Base-by-base conservation (phyloP, 2,797 vertebrate species). In the Sparidentex hasta region DNA sequence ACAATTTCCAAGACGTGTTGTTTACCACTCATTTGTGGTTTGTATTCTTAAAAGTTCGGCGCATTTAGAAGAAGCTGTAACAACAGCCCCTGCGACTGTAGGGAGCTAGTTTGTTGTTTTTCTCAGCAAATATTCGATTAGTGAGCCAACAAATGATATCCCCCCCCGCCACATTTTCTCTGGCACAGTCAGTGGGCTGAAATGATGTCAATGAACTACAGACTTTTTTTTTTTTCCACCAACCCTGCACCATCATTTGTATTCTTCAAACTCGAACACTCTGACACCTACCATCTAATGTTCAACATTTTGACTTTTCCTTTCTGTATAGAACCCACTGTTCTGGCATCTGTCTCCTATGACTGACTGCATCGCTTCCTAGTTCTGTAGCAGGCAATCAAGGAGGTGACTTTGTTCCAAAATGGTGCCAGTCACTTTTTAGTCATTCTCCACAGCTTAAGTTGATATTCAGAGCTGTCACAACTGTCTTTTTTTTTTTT, bases 281-380 rank as follows among this genome's bases (percentile, higher is more conserved):
- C 69, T 71, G 48, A 84, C 61, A 52, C n/a, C 61, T 59, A 55
- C 38, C 57, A 64, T 65, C 66, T 57, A 3, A 69, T 66, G 27
- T 63, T 81, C n/a, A 66, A 54, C 33, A 71, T 65, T 74, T 44
- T 56, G 20, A 67, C 48, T 62, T 11, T 43, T 65, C 44, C 44
- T 68, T 13, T 71, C 43, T 71, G 59, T 51, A 33, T 48, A 69
- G 41, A 66, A 63, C 54, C 65, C 61, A 48, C 62, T 47, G 21
- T 56, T 81, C 63, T 83, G 79, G 80, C 71, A 82, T 73, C 57
- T 77, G 78, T 74, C 80, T 76, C 66, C 47, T 54, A 54, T 54
- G 59, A 68, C 59, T 80, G 73, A 58, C 70, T 65, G 6, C 71
- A 51, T 9, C 21, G 48, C 72, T 81, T 78, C 71, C 74, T 27